phyloP scores from a whole-genome alignment of 2,797 vertebrate genomes.

The Tamandua tetradactyla region DNA sequence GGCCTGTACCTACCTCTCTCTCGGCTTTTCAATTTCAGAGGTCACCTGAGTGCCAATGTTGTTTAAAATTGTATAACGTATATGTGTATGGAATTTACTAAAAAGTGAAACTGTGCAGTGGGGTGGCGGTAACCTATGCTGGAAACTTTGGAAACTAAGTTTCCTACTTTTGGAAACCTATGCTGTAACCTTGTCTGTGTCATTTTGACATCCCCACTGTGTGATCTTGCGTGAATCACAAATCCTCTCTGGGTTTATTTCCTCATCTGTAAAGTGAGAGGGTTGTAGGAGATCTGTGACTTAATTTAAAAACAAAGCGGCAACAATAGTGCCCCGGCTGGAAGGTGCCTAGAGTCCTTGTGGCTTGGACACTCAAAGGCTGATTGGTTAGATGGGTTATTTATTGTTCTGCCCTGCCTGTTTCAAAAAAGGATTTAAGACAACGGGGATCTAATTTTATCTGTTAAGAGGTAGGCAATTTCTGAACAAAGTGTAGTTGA shows the following conservation, averaged over 20 bases:
- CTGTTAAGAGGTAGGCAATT: not conserved
- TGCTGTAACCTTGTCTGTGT: not conserved
- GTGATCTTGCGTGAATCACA: not conserved
- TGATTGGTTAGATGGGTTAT: not conserved
- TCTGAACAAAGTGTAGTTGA: rapidly evolving
- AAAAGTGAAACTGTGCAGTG: not conserved
- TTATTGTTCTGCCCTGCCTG: not conserved
- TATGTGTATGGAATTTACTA: not conserved
- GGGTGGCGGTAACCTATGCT: rapidly evolving
- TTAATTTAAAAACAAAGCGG: not conserved
- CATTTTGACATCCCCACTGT: not conserved
- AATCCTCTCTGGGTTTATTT: not conserved
- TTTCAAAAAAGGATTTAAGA: not conserved
- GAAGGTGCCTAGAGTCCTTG: no score
- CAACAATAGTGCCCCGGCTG: not conserved
- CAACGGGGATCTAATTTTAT: not conserved
- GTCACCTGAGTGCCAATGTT: not conserved
- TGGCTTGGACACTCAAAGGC: no score
- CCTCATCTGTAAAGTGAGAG: not conserved
- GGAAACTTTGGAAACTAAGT: not conserved
- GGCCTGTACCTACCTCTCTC: not conserved
- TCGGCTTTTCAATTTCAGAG: not conserved
- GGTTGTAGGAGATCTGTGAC: not conserved
- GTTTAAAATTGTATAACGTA: not conserved
- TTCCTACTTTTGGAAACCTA: not conserved